phyloP scores from a whole-genome alignment of 2,113 vertebrate genomes.

The Dromas ardeola region DNA sequence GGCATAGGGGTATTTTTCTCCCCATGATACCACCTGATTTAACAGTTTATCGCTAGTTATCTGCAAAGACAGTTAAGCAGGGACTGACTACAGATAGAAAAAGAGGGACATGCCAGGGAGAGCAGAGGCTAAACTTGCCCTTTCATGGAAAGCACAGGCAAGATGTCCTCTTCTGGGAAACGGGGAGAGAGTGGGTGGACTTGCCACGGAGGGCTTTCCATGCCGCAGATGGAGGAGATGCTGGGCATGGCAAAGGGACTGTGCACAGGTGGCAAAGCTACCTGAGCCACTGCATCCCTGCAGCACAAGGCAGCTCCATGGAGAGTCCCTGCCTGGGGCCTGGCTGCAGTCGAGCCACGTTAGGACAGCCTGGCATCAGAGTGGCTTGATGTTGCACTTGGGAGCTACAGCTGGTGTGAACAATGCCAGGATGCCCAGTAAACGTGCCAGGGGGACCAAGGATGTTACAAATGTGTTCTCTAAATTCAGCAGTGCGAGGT shows the following conservation, averaged over 20 bases:
- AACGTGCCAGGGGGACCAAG: neutral
- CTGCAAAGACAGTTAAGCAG: slow-evolving; percentile 9
- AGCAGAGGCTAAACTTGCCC: neutral
- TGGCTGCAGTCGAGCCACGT: accelerated
- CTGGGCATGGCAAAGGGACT: neutral
- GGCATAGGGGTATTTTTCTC: slow-evolving; percentile 71
- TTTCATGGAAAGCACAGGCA: neutral
- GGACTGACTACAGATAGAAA: slow-evolving; percentile 48
- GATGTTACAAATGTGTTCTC: neutral
- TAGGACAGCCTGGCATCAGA: neutral
- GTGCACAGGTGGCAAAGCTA: neutral
- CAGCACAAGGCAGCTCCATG: neutral
- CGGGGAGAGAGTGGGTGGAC: accelerated
- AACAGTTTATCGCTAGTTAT: slow-evolving; percentile 53
- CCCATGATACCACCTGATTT: slow-evolving; percentile 22
- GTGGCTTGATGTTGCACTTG: accelerated
- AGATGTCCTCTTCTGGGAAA: neutral
- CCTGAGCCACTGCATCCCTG: neutral
- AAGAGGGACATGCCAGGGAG: neutral
- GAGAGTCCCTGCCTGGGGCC: neutral
- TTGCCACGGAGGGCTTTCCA: neutral
- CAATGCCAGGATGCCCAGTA: neutral
- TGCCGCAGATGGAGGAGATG: neutral
- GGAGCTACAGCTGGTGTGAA: neutral
- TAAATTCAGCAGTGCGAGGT: neutral